Conservation (phyloP, 2,797 vertebrate genomes). For the Neomorphus geoffroyi region DNA sequence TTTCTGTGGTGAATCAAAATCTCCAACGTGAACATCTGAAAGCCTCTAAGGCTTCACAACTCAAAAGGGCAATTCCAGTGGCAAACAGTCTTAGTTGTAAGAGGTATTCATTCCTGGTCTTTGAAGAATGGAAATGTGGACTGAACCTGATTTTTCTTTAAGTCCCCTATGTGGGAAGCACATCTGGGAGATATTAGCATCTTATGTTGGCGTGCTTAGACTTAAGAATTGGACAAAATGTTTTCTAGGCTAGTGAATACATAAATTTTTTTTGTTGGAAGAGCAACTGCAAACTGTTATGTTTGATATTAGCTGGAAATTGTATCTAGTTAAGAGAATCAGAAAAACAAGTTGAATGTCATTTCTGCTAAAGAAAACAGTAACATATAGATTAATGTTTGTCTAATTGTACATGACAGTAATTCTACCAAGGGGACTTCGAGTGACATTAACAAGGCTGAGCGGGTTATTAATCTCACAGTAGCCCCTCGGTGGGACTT, state of each 20-base stretch:
- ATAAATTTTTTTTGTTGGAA: background rate
- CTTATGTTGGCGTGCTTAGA: background rate
- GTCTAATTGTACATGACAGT: conserved; percentile 22
- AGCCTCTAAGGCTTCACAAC: background rate
- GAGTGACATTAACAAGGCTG: background rate
- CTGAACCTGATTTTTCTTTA: background rate
- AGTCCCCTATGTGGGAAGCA: background rate
- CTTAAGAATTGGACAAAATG: background rate
- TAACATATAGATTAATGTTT: background rate
- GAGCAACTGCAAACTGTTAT: background rate
- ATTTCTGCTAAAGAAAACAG: background rate
- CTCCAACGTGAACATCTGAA: background rate
- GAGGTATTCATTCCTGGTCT: background rate
- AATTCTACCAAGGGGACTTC: background rate
- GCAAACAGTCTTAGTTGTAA: background rate
- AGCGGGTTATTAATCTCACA: conserved; percentile 18
- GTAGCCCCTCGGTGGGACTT: conserved; percentile 1
- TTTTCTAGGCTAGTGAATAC: background rate
- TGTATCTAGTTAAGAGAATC: background rate
- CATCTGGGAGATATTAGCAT: background rate
- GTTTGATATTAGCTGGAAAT: background rate
- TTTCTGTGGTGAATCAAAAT: background rate
- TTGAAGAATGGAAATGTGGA: background rate
- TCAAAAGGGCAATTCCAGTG: background rate
- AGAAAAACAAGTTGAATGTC: background rate